These are phyloP conservation scores for Tenthredo livida DNA, from an alignment of 2,888 invertebrate species.

Conservation along the genomic window DNA sequence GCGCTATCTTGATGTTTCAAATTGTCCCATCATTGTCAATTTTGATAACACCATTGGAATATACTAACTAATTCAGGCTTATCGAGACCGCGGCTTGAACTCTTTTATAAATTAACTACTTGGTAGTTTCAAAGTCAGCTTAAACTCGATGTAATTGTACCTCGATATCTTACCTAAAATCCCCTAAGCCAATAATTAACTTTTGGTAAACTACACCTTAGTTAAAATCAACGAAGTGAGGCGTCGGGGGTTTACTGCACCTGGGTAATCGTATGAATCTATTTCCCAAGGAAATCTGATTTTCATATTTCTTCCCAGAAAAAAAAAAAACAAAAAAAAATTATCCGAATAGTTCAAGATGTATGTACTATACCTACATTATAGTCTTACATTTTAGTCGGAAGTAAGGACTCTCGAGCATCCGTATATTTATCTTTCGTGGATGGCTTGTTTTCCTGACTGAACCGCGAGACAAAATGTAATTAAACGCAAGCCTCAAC, in stretches of 20 bases:
- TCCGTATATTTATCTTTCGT: slow-evolving; percentile 24
- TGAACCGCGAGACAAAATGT: slow-evolving; percentile 43
- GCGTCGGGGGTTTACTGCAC: neutral
- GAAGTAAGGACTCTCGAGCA: slow-evolving; percentile 13
- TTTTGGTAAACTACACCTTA: slow-evolving; percentile 14
- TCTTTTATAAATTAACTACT: slow-evolving; percentile 42
- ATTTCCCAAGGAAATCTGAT: neutral
- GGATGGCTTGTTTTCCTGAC: slow-evolving; percentile 31
- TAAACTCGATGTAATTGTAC: slow-evolving; percentile 41
- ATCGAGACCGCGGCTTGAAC: neutral
- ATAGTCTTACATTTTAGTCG: neutral
- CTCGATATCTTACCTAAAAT: slow-evolving; percentile 42
- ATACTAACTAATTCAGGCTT: slow-evolving; percentile 6
- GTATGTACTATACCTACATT: neutral
- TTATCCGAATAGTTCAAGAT: neutral
- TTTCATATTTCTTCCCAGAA: neutral
- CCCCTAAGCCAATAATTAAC: slow-evolving; percentile 51
- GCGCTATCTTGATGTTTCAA: neutral
- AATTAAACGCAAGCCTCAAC: slow-evolving; percentile 46
- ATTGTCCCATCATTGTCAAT: neutral
- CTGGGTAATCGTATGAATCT: neutral
- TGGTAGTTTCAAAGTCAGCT: slow-evolving; percentile 38
- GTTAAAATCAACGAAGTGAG: neutral
- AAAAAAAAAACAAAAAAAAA: too few species aligned
- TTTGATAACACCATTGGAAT: neutral